Evolutionary conservation across 2,888 invertebrate species (phyloP).

Genomic region (Gari tellinella): DNA sequence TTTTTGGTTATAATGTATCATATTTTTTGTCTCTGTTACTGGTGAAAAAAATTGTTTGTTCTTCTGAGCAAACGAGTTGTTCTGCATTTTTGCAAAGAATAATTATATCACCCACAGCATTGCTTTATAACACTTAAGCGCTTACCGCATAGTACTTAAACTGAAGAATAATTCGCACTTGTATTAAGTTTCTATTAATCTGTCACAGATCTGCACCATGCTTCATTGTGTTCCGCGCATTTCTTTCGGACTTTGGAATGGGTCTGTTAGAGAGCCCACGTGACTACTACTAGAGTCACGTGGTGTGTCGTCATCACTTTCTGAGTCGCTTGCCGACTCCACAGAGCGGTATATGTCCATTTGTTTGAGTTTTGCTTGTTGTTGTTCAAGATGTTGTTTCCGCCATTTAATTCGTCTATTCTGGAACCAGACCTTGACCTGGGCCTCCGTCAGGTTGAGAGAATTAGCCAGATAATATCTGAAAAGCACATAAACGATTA

Average conservation of each 20-base stretch:
- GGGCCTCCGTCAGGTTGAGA: constrained; percentile 93
- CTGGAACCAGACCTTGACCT: constrained; percentile 87
- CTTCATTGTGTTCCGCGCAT: constrained; percentile 39
- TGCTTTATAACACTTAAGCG: no score
- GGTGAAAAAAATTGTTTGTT: no score
- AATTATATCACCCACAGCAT: no score
- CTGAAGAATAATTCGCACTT: not conserved
- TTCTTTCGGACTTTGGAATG: constrained; percentile 59
- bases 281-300: not conserved
- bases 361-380: constrained; percentile 83
- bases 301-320: constrained; percentile 53
- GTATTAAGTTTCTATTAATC: not conserved
- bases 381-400: constrained; percentile 96
- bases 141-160: not conserved
- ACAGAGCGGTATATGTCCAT: constrained; percentile 58
- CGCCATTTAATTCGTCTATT: constrained; percentile 94
- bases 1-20: no score
- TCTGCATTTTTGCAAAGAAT: no score
- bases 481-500: constrained; percentile 40
- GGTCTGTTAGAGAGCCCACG: constrained; percentile 33
- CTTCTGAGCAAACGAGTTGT: no score
- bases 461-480: constrained; percentile 95
- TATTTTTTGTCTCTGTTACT: no score
- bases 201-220: not conserved
- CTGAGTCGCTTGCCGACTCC: constrained; percentile 62